Percentiles rank a stretch among this genome's conserved stretches.
These are phyloP conservation scores for Drosophila mayri DNA, from an alignment of 1,140 invertebrate genomes.

Conservation along the genomic window DNA sequence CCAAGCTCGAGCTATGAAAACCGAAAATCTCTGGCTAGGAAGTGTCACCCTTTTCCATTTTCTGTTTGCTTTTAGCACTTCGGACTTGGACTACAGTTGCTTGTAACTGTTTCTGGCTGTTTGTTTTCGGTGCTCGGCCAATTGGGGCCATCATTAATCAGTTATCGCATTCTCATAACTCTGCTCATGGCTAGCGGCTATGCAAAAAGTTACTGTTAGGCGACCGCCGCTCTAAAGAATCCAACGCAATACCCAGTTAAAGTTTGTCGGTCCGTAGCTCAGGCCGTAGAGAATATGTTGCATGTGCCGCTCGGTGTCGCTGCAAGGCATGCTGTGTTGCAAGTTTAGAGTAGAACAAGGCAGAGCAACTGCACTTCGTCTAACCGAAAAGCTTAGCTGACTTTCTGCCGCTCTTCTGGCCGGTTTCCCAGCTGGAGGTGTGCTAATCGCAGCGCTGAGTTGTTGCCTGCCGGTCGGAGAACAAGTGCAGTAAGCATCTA, in stretches of 20 bases:
- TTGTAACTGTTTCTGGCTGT: conserved; percentile 31
- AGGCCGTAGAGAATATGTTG: conserved; percentile 1
- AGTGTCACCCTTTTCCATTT: conserved; percentile 13
- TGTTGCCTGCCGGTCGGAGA: conserved; percentile 44
- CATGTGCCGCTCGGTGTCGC: conserved; percentile 1
- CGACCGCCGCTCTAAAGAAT: conserved; percentile 31
- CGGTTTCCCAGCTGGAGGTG: conserved; percentile 57
- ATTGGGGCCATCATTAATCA: conserved; percentile 59
- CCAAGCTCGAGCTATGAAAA: background rate
- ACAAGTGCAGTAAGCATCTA: conserved; percentile 71
- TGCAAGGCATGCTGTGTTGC: conserved; percentile 11
- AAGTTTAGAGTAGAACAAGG: background rate
- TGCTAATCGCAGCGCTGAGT: conserved; percentile 45
- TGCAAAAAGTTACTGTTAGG: conserved; percentile 56
- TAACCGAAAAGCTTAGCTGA: conserved; percentile 21
- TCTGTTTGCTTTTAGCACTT: conserved; percentile 21
- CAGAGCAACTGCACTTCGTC: conserved; percentile 37
- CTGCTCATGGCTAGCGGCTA: conserved; percentile 46
- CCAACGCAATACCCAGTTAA: conserved; percentile 27
- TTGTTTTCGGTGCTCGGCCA: conserved; percentile 29
- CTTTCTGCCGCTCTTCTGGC: conserved; percentile 27
- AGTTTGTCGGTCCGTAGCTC: conserved; percentile 13
- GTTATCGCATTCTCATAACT: conserved; percentile 54
- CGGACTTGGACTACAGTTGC: conserved; percentile 11
- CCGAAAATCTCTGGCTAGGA: conserved; percentile 2